Conservation (phyloP, 2,888 invertebrate genomes). For the Ecdyonurus torrentis region DNA sequence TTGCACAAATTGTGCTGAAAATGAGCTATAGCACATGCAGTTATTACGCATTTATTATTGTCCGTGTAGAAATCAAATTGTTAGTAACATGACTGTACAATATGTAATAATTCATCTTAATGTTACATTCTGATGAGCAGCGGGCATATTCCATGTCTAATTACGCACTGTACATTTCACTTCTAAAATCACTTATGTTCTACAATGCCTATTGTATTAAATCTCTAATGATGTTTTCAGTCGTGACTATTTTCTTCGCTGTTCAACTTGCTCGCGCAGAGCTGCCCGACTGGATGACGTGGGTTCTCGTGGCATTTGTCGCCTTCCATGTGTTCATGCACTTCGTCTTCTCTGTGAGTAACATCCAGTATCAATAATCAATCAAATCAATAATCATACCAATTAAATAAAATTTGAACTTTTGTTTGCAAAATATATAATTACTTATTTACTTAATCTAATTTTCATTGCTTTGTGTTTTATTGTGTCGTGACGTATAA, state of each 20-base stretch:
- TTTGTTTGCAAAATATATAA: too few relatives aligned
- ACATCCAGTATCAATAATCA: too few relatives aligned
- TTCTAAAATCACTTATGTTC: not conserved
- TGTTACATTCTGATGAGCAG: not conserved
- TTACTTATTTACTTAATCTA: not conserved
- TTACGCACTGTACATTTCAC: not conserved
- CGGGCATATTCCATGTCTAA: not conserved
- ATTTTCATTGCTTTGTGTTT: not conserved
- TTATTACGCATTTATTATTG: too few relatives aligned
- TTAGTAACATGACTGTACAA: too few relatives aligned
- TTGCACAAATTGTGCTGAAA: too few relatives aligned
- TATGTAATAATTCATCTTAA: too few relatives aligned
- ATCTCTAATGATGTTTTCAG: conserved; percentile 44
- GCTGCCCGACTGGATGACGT: conserved; percentile 71
- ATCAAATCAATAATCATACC: too few relatives aligned
- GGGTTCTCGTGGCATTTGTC: conserved; percentile 76
- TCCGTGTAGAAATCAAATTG: too few relatives aligned
- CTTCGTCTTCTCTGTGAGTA: conserved; percentile 63
- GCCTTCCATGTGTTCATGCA: conserved; percentile 80
- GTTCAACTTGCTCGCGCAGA: conserved; percentile 71
- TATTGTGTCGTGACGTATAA: conserved; percentile 15
- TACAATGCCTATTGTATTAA: not conserved
- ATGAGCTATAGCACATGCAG: too few relatives aligned
- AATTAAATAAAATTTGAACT: too few relatives aligned
- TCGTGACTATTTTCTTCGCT: conserved; percentile 86